Base-by-base conservation (phyloP, 2,797 vertebrate species). In the Cottoperca gobio region DNA sequence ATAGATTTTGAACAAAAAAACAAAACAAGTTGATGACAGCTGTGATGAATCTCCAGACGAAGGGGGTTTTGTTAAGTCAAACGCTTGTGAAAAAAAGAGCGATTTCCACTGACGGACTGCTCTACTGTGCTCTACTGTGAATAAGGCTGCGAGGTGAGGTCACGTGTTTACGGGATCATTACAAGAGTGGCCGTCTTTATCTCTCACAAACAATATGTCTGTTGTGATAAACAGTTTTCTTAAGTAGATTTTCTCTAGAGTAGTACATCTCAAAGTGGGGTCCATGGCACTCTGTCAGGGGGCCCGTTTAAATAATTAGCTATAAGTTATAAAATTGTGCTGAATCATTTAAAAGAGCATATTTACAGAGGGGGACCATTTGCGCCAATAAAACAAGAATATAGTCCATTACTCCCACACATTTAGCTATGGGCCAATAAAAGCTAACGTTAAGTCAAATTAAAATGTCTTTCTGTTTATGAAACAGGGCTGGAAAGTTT, bases 1-100 rank as follows among this genome's bases (percentile, higher is more conserved):
- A 70, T 69, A 76, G 57, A 85, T 82, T 83, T 45, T 72, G 60
- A 83, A 84, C 73, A 84, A 77, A 79, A 83, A n/a, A n/a, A n/a
- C n/a, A n/a, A n/a, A n/a, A n/a, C n/a, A 82, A 64, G 60, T 69
- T 70, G 76, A 82, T 66, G 83, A 81, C 75, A 81, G 81, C 49
- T 8, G 57, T 81, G 83, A 89, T 87, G 79, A 76, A 88, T 90
- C 69, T 86, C 80, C 55, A 0, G 17, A 39, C 70, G 50, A 67
- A 52, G 73, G 33, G 46, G 49, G 80, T 76, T 85, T 79, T 85
- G 69, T 87, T 74, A 79, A 81, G 58, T 66, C 64, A 85, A 81
- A 40, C 5, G 21, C 74, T 69, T 70, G n/a, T 62, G 58, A 49
- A 61, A 67, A 8, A 61, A 76, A 45, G 39, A 63, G 58, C 7